Evolutionary conservation across 2,888 invertebrate genomes (phyloP).

Genomic region (Ophion slaviceki): DNA sequence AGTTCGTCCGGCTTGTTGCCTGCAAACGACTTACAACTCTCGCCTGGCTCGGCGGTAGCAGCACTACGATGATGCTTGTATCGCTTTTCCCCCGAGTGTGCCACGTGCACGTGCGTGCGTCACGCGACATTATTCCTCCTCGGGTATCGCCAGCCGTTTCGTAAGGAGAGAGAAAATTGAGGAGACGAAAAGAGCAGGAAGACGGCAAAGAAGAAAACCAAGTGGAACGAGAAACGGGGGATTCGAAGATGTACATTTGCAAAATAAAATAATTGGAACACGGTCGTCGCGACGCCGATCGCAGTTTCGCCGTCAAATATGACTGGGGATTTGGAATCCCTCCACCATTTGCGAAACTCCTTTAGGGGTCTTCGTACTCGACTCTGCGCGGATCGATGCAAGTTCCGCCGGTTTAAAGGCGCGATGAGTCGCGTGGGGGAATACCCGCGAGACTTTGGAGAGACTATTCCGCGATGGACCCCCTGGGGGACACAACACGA

Average conservation of each 20-base stretch:
- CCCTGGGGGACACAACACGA: conserved; percentile 67
- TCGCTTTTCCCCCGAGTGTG: conserved; percentile 40
- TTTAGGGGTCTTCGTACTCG: conserved; percentile 17
- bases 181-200: not conserved
- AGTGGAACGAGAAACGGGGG: conserved; percentile 8
- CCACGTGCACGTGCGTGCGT: conserved; percentile 68
- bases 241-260: conserved; percentile 31
- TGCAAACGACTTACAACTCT: conserved; percentile 58
- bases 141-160: not conserved
- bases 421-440: not conserved
- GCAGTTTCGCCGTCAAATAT: conserved; percentile 20
- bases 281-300: not conserved
- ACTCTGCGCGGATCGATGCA: conserved; percentile 43
- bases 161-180: conserved; percentile 31
- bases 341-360: conserved; percentile 13
- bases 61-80: conserved; percentile 46
- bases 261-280: conserved; percentile 18
- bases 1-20: conserved; percentile 59
- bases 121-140: conserved; percentile 67
- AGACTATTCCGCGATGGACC: conserved; percentile 35
- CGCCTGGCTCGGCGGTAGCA: conserved; percentile 9
- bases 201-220: not conserved
- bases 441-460: conserved; percentile 17
- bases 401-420: not conserved
- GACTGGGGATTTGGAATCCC: not conserved